These are phyloP conservation scores for Brachyhypopomus gauderio DNA, from an alignment of 2,113 vertebrate genomes.

Conservation along the genomic window DNA sequence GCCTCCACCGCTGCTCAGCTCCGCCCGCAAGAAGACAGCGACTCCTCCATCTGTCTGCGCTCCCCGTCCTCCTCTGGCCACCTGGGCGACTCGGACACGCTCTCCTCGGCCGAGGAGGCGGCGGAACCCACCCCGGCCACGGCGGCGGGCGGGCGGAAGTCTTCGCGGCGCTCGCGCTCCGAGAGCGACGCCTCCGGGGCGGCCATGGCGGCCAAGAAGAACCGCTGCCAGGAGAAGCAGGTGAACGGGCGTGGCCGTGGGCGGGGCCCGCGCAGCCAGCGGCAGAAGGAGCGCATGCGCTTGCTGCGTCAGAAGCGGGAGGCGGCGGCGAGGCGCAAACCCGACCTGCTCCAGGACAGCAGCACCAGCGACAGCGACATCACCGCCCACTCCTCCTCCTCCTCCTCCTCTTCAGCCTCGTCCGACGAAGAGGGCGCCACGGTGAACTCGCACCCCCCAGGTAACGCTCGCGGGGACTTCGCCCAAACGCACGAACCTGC, in stretches of 20 bases:
- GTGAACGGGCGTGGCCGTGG: constrained; percentile 84
- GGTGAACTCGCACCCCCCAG: constrained; percentile 97
- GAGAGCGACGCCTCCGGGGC: constrained; percentile 86
- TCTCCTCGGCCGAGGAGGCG: constrained; percentile 92
- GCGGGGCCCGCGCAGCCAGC: constrained; percentile 91
- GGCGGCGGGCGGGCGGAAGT: constrained; percentile 79
- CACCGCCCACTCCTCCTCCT: constrained; percentile 93
- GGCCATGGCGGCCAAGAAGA: constrained; percentile 96
- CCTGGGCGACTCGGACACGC: constrained; percentile 92
- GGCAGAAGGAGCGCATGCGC: constrained; percentile 95
- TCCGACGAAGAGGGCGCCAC: constrained; percentile 91
- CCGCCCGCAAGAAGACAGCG: constrained; percentile 85
- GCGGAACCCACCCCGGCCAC: constrained; percentile 59
- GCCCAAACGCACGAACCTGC: too few relatives aligned
- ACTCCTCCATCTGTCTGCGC: constrained; percentile 94
- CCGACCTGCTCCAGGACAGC: constrained; percentile 97
- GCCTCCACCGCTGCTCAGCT: constrained; percentile 73
- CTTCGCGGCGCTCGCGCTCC: constrained; percentile 87
- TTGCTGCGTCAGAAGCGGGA: constrained; percentile 93
- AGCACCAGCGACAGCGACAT: constrained; percentile 98
- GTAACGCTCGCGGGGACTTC: constrained; percentile 44
- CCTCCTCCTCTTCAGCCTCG: constrained; percentile 85
- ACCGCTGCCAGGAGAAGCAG: constrained; percentile 89
- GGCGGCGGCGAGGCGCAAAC: constrained; percentile 92
- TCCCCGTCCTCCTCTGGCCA: constrained; percentile 97